Conservation (phyloP, 37 sponge, comb jelly and placozoan genomes). For the Corticium candelabrum region DNA sequence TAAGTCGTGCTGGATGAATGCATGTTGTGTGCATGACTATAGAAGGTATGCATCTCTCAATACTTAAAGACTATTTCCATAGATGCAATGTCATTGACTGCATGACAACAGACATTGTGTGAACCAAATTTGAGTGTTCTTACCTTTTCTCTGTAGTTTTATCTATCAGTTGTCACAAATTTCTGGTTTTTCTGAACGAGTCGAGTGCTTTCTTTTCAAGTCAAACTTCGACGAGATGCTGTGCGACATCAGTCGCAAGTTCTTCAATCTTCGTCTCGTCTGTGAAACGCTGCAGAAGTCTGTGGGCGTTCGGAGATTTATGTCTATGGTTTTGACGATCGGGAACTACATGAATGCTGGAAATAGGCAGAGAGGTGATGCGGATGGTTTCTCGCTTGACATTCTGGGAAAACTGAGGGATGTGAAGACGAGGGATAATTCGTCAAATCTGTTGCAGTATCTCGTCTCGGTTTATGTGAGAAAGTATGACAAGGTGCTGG, state of each 20-base stretch:
- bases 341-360: constrained; percentile 36
- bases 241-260: background rate
- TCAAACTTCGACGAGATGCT: background rate
- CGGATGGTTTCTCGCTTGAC: constrained; percentile 26
- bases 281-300: background rate
- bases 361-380: constrained; percentile 16
- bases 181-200: constrained; percentile 1
- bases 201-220: constrained; percentile 13
- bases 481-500: constrained; percentile 6
- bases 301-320: background rate
- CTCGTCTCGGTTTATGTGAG: constrained; percentile 11
- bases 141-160: constrained; percentile 7
- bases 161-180: constrained; percentile 16
- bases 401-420: constrained; percentile 22
- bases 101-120: constrained; percentile 16
- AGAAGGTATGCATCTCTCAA: too few species aligned
- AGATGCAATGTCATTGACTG: too few species aligned
- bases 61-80: too few species aligned
- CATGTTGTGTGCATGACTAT: too few species aligned
- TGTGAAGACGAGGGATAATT: constrained; percentile 16
- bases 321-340: constrained; percentile 21
- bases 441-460: constrained; percentile 23
- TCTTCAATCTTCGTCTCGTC: background rate
- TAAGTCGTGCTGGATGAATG: too few species aligned
- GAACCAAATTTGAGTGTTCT: background rate